Evolutionary conservation across 2,113 vertebrate species (phyloP).

Genomic region (Microcebus ravelobensis): DNA sequence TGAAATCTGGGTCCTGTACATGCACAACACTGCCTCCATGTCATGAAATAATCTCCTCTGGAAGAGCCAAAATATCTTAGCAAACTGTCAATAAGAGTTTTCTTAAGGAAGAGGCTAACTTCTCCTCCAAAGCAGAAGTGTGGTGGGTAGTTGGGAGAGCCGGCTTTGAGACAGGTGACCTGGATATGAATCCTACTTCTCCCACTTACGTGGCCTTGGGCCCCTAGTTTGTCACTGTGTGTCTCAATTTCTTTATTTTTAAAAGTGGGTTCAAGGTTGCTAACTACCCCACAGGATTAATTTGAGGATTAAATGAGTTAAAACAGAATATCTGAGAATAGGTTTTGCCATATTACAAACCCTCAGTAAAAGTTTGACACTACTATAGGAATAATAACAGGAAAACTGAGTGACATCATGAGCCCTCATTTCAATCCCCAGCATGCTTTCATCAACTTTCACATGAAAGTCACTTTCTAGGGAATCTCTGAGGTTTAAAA

Average conservation of each 20-base stretch:
- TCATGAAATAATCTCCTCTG: background rate
- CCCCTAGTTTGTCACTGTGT: background rate
- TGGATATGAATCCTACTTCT: background rate
- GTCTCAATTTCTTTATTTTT: background rate
- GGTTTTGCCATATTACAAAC: background rate
- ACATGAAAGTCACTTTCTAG: background rate
- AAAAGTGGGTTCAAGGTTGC: background rate
- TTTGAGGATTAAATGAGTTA: background rate
- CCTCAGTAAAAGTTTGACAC: background rate
- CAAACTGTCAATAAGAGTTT: background rate
- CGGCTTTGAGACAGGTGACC: background rate
- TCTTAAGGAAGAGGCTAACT: background rate
- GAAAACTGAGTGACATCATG: background rate
- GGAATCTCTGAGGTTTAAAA: background rate
- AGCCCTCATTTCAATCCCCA: no score
- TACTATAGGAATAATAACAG: background rate
- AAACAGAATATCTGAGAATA: background rate
- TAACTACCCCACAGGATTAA: background rate
- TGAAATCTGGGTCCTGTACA: background rate
- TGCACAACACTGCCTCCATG: background rate
- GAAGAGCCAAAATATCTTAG: background rate
- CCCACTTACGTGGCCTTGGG: no score
- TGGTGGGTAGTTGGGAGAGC: background rate
- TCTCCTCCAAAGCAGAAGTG: background rate
- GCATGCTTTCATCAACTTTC: background rate